Percentiles rank a stretch among this genome's conserved stretches.
phyloP scores from a whole-genome alignment of 2,888 invertebrate genomes.

The Tenodera sinensis region DNA sequence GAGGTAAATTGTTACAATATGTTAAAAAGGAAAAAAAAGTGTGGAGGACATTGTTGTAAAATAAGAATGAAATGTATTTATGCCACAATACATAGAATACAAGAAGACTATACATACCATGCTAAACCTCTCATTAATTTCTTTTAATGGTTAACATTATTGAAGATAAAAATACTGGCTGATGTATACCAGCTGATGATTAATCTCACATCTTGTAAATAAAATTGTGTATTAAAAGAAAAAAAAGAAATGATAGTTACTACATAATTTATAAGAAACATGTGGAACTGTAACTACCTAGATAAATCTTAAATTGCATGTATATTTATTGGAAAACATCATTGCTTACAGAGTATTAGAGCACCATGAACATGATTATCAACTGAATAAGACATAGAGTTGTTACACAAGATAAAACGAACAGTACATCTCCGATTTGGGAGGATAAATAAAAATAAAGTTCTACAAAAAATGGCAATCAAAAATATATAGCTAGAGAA shows the following conservation, averaged over 20 bases:
- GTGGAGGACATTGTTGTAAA: not conserved
- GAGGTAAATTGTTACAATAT: constrained; percentile 39
- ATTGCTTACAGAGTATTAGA: not conserved
- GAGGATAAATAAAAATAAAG: constrained; percentile 6
- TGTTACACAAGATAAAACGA: not conserved
- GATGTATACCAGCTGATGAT: not conserved
- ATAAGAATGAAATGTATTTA: not conserved
- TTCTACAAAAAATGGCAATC: constrained; percentile 8
- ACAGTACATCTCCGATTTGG: not conserved
- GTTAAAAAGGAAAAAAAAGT: constrained; percentile 7
- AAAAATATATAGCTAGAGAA: not conserved
- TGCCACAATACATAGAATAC: not conserved
- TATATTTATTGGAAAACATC: constrained; percentile 7
- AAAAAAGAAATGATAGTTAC: not conserved
- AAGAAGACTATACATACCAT: too few species aligned
- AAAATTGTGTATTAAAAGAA: not conserved
- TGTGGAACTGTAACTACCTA: not conserved
- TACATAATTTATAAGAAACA: not conserved
- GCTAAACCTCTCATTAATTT: too few species aligned
- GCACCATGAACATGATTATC: too few species aligned
- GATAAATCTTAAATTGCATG: constrained; percentile 5
- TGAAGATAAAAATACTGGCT: not conserved
- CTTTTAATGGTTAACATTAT: too few species aligned
- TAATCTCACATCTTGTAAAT: not conserved
- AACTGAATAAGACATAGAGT: not conserved